These are phyloP conservation scores for Dendrolimus kikuchii DNA, from an alignment of 1,140 invertebrate genomes.

Conservation along the genomic window DNA sequence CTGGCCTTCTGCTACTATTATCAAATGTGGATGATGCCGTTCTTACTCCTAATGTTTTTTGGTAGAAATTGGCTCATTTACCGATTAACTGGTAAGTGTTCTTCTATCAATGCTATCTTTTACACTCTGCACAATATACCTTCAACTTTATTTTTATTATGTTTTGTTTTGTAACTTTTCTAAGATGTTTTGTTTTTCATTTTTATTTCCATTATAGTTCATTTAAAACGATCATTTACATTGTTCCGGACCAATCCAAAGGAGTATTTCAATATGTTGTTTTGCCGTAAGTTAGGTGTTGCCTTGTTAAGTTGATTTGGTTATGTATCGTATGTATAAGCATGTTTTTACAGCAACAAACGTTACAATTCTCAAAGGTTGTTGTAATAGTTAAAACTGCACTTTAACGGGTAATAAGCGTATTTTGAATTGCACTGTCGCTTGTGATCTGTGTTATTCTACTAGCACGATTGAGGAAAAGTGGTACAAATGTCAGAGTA, in stretches of 20 bases:
- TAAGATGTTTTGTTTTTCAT: constrained; percentile 17
- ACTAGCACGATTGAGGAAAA: too few species aligned
- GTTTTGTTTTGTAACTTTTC: constrained; percentile 7
- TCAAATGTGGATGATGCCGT: constrained; percentile 91
- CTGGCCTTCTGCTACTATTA: constrained; percentile 87
- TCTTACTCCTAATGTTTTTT: constrained; percentile 83
- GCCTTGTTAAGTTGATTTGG: constrained; percentile 19
- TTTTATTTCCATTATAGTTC: constrained; percentile 27
- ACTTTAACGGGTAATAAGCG: too few species aligned
- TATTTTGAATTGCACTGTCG: too few species aligned
- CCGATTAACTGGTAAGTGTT: constrained; percentile 68
- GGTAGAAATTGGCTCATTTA: constrained; percentile 74
- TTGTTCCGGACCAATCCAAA: constrained; percentile 26
- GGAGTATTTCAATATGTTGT: constrained; percentile 28
- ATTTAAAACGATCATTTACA: constrained; percentile 29
- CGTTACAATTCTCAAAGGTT: too few species aligned
- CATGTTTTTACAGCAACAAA: not conserved
- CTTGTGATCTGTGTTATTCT: too few species aligned
- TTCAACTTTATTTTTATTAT: constrained; percentile 9
- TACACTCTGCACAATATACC: not conserved
- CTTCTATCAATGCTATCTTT: not conserved
- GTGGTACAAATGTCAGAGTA: too few species aligned
- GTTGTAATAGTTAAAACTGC: too few species aligned
- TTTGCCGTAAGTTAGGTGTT: constrained; percentile 39
- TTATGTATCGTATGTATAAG: constrained; percentile 1